Evolutionary conservation across 2,113 vertebrate species (phyloP), one percentile per base, ranked within the genome.

Genomic region (Hyperoodon ampullatus): DNA sequence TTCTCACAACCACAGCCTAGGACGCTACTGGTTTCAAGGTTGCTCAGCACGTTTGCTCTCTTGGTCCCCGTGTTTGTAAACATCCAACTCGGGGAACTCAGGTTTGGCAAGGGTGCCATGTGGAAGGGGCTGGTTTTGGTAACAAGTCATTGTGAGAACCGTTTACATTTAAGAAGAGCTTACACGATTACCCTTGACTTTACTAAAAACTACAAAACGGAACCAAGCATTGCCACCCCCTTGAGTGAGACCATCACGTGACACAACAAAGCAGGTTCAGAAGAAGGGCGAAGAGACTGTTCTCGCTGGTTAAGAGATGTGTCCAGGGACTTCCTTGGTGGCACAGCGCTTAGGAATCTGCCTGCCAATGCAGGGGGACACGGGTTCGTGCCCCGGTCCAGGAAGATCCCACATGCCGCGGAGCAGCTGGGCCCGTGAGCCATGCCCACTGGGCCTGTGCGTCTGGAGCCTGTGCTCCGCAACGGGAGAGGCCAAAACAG

Each of bases 351-450:
- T 53, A 16, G 53, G 53, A 16, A 16, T 16, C 53, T 5, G 5
- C 53, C 53, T 53, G 53, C 53, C 15, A 2, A 6, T 18, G 53
- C 53, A 16, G 53, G 53, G 53, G 15, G 53, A 53, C 53, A 2
- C 0, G 53, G 53, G 53, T 53, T 53, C 15, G 5, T 6, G 0
- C 53, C 15, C 53, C 6, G 53, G 15, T 53, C 53, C 15, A 0
- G 53, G 53, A 53, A 53, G 53, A 16, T 16, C 9, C 44, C 44
- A 47, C 44, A 47, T 47, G 44, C 44, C 0, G 9, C 44, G 44
- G 44, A 47, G 44, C 44, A 9, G 44, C 44, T 47, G 44, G 44
- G 44, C 44, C 44, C 0, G 44, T 47, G 44, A 47, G 44, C 44
- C 44, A 10, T 47, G 44, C 9, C 44, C 44, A 0, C 44, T 47